A percentile compares a stretch with the other conserved stretches of the same genome.
Conservation (phyloP, 2,888 invertebrate species). For the Conus canariensis region DNA sequence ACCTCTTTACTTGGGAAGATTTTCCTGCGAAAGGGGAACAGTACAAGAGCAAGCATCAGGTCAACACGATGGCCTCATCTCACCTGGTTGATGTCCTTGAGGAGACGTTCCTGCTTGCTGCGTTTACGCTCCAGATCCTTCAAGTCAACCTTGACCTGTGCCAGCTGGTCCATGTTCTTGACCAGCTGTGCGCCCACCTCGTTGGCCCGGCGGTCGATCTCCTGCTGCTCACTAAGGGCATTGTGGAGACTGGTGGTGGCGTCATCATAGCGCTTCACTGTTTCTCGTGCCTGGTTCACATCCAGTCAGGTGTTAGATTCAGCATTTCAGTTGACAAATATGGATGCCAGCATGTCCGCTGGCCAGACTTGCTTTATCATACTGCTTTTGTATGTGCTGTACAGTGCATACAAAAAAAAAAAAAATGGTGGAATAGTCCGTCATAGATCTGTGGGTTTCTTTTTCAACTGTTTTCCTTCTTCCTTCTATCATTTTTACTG, state of each 20-base stretch:
- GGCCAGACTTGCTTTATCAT: background rate
- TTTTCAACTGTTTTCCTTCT: no score
- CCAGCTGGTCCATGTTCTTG: constrained; percentile 67
- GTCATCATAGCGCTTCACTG: constrained; percentile 67
- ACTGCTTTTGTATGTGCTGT: no score
- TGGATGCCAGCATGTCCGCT: background rate
- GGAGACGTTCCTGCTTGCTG: constrained; percentile 65
- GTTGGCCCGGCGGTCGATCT: constrained; percentile 72
- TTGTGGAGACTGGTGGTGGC: constrained; percentile 63
- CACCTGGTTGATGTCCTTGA: constrained; percentile 72
- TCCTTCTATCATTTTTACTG: no score
- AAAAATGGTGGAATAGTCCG: no score
- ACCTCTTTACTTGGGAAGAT: no score
- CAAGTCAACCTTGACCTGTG: constrained; percentile 62
- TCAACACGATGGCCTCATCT: no score
- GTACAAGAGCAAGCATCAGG: no score
- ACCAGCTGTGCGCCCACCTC: constrained; percentile 70
- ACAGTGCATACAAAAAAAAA: no score
- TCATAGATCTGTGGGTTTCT: no score
- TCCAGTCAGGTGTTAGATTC: no score
- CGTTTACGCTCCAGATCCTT: constrained; percentile 63
- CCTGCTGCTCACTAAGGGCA: constrained; percentile 68
- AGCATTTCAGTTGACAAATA: no score
- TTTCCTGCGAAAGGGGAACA: no score
- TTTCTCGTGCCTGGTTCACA: constrained; percentile 54